Evolutionary conservation across 1,140 invertebrate genomes (phyloP), one percentile per base, ranked within the genome.

Genomic region (Trinorchestia longiramus): DNA sequence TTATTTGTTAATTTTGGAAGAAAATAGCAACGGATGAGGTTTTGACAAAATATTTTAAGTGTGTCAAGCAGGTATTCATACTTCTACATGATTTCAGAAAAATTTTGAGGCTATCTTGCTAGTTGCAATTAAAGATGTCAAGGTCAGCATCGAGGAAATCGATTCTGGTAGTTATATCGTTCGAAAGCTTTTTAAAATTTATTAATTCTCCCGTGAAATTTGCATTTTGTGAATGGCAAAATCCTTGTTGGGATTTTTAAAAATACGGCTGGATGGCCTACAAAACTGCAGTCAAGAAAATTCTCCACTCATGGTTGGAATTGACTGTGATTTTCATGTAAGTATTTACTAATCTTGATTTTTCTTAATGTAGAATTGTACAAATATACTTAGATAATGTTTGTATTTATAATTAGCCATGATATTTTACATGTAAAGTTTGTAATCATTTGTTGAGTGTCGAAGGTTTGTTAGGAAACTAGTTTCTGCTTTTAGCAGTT

Each of bases 71-170:
- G 15, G 8, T 77, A 77, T 36, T 77, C 28, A 77, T 77, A 36
- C 36, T 19, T 77, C 36, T 36, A 28, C 62, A 23, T 77, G 15
- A 36, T 77, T 77, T 1, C 62, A 19, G 62, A 36, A 3, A 11
- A 77, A 77, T 77, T 77, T 3, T 19, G 62, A 19, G 3, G 36
- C 36, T 77, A 77, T 53, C 41, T 90, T 15, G 28, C 41, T 90
- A 28, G n/a, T 90, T 90, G 0, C 11, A 41, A 41, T 15, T 90
- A 42, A 90, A 90, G 36, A 90, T 90, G 88, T 90, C 88, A 90
- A 90, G 88, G 88, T 90, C 88, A 90, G 88, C 88, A 41, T 90
- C 88, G 1, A 42, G 88, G 62, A 77, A 77, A 77, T 77, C 62
- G 62, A 77, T 77, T 11, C 62, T 77, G 28, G 62, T 77, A 36